Evolutionary conservation across 2,113 vertebrate genomes (phyloP).

Genomic region (Tragelaphus imberbis): DNA sequence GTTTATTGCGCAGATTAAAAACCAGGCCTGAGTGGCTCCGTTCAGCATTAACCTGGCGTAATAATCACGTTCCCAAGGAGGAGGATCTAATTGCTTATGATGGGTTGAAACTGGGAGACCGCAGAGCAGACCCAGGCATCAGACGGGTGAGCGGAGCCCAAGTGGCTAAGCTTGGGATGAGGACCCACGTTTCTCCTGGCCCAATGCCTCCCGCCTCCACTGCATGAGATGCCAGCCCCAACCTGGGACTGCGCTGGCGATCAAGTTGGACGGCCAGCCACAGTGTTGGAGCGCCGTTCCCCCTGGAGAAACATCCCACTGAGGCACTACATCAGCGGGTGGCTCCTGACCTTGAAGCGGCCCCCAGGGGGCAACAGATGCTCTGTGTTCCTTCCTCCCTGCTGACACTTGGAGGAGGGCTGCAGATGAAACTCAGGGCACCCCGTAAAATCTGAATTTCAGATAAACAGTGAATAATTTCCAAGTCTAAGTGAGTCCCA

Average conservation of each 20-base stretch:
- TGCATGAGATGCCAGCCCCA: accelerated
- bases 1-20: neutral
- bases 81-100: neutral
- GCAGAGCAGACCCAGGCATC: neutral
- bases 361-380: accelerated
- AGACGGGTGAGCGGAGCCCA: neutral
- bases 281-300: accelerated
- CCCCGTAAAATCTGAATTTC: neutral
- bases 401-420: neutral
- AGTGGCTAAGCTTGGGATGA: too few relatives aligned
- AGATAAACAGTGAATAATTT: neutral
- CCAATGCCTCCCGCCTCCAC: neutral
- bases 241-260: accelerated
- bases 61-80: neutral
- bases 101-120: neutral
- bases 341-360: neutral
- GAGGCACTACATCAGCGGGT: neutral
- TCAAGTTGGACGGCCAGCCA: accelerated
- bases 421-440: neutral
- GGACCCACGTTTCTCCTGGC: accelerated
- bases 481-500: neutral
- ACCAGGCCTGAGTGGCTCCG: neutral
- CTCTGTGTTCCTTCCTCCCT: neutral
- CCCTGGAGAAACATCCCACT: accelerated
- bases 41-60: neutral